Evolutionary conservation across 2,113 vertebrate genomes (phyloP), one percentile per base, ranked within the genome.

Genomic region (Crotalus horridus): DNA sequence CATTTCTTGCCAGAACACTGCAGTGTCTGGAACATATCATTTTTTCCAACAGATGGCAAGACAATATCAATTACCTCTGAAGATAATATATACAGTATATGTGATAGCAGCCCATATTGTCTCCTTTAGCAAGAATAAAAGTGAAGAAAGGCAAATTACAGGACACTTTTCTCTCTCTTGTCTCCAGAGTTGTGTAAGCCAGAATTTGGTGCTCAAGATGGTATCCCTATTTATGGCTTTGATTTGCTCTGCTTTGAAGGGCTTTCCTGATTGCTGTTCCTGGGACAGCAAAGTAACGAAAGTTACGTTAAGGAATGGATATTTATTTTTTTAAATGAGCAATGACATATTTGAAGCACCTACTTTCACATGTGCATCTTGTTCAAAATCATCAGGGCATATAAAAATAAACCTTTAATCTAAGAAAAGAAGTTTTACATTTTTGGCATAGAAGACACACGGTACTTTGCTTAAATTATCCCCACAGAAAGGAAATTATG

Each of bases 141-240:
- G 29, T 39, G 12, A n/a, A 24, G 54, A 59, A n/a, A 85, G 17
- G 48, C 29, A 48, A 69, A 12, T 58, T 26, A 56, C 10, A 87
- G 7, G 24, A 13, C 23, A 64, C 13, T 26, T 59, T 69, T 51
- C 21, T 59, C 87, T 58, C 21, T 81, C 93, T 91, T 91, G 91
- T 26, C 48, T 20, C 10, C 58, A 90, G 74, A 51, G 59, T 2
- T 92, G 54, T 86, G 11, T 26, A 59, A 39, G 61, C 56, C 12
- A 61, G 89, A 93, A 88, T 85, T 48, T 88, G 54, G 74, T 95
- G 53, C 59, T 91, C 29, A 94, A 94, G 88, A 92, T 90, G 94
- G 39, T 69, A 39, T 90, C 87, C 54, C 91, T 90, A 59, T 89
- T 94, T 91, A 92, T 85, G 89, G 24, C 48, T 29, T 64, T 86